These are phyloP conservation scores for Penaeus chinensis DNA, from an alignment of 1,140 invertebrate species.

Conservation along the genomic window DNA sequence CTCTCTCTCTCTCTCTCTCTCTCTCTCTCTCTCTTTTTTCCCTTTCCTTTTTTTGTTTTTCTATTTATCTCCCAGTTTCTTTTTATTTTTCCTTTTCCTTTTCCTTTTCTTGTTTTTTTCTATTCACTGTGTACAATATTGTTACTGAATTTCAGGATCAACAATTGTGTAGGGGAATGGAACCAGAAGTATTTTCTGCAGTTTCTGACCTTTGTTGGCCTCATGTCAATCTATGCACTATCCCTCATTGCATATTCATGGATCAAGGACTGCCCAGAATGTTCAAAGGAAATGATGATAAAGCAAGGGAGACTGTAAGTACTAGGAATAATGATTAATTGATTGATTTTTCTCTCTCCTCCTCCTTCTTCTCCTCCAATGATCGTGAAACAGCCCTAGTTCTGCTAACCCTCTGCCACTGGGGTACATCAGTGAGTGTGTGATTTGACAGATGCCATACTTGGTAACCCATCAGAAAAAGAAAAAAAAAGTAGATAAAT, in stretches of 20 bases:
- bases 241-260: constrained; percentile 80
- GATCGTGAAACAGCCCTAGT: no score
- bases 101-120: neutral
- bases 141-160: constrained; percentile 75
- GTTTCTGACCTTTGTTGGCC: constrained; percentile 85
- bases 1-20: neutral
- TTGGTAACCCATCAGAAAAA: no score
- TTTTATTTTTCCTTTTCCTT: neutral
- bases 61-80: no score
- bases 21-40: no score
- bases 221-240: constrained; percentile 78
- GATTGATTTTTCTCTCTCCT: neutral
- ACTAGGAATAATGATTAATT: neutral
- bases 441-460: no score
- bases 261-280: constrained; percentile 79
- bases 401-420: no score
- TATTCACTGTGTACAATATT: neutral
- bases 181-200: constrained; percentile 96
- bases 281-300: constrained; percentile 76
- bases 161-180: constrained; percentile 93
- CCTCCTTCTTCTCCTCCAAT: no score
- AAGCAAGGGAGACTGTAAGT: constrained; percentile 72
- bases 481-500: no score
- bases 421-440: no score
- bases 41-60: neutral